Percentiles rank a stretch among this genome's conserved stretches.
These are phyloP conservation scores for Sycophila texana DNA, from an alignment of 2,888 invertebrate species.

Conservation along the genomic window DNA sequence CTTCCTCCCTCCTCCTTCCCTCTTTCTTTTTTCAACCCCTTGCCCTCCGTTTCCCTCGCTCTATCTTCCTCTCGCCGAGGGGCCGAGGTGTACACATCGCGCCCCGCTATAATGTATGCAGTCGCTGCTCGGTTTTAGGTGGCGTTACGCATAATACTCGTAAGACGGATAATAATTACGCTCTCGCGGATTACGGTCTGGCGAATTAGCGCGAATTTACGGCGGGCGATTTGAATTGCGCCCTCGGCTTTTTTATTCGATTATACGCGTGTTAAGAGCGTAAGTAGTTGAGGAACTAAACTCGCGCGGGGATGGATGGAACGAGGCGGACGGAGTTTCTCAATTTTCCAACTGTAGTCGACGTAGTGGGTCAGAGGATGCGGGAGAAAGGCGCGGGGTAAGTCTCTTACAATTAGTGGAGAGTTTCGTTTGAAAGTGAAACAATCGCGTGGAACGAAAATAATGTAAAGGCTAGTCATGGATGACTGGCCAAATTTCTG, in stretches of 20 bases:
- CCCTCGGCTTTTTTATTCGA: background rate
- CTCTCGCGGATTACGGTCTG: slow-evolving; percentile 12
- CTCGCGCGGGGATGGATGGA: background rate
- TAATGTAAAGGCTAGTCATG: background rate
- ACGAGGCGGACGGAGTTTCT: too few relatives aligned
- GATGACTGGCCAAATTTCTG: slow-evolving; percentile 17
- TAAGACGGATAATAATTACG: slow-evolving; percentile 29
- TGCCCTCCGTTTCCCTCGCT: background rate
- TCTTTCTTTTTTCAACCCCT: background rate
- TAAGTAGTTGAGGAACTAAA: too few relatives aligned
- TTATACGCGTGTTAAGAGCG: too few relatives aligned
- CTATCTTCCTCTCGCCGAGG: background rate
- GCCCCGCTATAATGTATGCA: slow-evolving; percentile 39
- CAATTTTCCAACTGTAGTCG: background rate
- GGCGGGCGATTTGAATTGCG: background rate
- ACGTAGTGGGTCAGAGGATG: background rate
- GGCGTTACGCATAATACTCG: slow-evolving; percentile 26
- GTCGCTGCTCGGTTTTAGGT: slow-evolving; percentile 1
- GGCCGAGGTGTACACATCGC: background rate
- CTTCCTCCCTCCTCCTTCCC: too few relatives aligned
- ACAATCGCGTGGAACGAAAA: too few relatives aligned
- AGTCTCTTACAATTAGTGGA: background rate
- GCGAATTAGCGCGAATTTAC: background rate
- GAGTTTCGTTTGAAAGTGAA: background rate
- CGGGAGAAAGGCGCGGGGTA: too few relatives aligned